Evolutionary conservation across 2,113 vertebrate species (phyloP).

Genomic region (Lamprotornis superbus): DNA sequence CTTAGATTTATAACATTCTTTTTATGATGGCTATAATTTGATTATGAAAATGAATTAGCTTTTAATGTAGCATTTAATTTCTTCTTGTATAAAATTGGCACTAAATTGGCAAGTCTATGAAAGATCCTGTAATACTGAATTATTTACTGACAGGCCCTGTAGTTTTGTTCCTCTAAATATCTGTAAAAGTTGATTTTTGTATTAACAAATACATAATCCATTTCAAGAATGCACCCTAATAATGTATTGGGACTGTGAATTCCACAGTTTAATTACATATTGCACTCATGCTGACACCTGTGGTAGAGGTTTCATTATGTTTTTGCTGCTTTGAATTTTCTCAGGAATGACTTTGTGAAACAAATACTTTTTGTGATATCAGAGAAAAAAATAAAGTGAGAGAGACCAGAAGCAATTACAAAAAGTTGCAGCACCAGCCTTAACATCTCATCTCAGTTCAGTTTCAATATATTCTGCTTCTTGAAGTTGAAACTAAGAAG

Average conservation of each 20-base stretch:
- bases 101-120: neutral
- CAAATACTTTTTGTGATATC: neutral
- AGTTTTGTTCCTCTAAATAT: neutral
- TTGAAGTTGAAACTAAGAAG: neutral
- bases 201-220: neutral
- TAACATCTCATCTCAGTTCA: neutral
- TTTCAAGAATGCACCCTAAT: neutral
- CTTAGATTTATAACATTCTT: neutral
- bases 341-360: neutral
- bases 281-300: neutral
- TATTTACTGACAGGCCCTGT: neutral
- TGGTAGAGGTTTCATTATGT: neutral
- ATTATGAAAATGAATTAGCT: slow-evolving; percentile 1
- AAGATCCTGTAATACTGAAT: neutral
- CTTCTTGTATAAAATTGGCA: slow-evolving; percentile 2
- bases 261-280: neutral
- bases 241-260: neutral
- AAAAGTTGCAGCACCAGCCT: neutral
- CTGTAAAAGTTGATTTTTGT: neutral
- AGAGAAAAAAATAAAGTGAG: neutral
- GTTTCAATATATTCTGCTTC: neutral
- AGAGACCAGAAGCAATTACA: neutral
- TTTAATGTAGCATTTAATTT: slow-evolving; percentile 52
- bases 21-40: neutral
- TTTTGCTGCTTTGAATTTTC: neutral